A percentile compares a stretch with the other conserved stretches of the same genome.
phyloP scores from a whole-genome alignment of 2,113 vertebrate genomes.

The Heterotilapia buettikoferi region DNA sequence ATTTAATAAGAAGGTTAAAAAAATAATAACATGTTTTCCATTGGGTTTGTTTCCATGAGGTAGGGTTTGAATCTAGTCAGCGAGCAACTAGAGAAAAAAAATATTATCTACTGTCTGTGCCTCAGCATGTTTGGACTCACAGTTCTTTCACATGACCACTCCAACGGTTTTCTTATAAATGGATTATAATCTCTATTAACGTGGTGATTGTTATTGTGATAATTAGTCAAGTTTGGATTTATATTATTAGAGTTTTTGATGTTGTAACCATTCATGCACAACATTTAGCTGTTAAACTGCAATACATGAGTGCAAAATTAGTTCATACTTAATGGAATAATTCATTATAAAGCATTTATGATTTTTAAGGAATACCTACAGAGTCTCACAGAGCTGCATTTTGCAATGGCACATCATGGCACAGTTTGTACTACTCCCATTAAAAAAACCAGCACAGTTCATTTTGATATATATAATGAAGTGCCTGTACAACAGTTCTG shows the following conservation, averaged over 20 bases:
- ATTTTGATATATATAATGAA: not conserved
- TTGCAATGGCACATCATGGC: not conserved
- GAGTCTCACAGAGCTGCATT: not conserved
- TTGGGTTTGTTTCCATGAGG: slow-evolving; percentile 36
- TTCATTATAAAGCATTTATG: not conserved
- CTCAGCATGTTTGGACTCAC: not conserved
- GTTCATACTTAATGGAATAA: not conserved
- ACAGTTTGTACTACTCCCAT: not conserved
- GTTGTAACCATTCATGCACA: not conserved
- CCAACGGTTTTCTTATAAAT: not conserved
- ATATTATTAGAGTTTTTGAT: not conserved
- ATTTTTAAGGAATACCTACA: not conserved
- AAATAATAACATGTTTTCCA: slow-evolving; percentile 43
- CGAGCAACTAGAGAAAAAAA: not conserved
- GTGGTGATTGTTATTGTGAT: not conserved
- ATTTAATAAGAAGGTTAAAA: slow-evolving; percentile 41
- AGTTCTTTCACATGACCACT: not conserved
- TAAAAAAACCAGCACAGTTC: not conserved
- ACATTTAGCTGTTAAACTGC: not conserved
- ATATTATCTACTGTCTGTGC: not conserved
- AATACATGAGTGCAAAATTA: not conserved
- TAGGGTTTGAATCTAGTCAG: not conserved
- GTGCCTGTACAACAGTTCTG: not conserved
- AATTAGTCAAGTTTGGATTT: not conserved
- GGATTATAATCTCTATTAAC: not conserved